Conservation (phyloP, 1,140 invertebrate species). For the Hylaeus volcanicus region DNA sequence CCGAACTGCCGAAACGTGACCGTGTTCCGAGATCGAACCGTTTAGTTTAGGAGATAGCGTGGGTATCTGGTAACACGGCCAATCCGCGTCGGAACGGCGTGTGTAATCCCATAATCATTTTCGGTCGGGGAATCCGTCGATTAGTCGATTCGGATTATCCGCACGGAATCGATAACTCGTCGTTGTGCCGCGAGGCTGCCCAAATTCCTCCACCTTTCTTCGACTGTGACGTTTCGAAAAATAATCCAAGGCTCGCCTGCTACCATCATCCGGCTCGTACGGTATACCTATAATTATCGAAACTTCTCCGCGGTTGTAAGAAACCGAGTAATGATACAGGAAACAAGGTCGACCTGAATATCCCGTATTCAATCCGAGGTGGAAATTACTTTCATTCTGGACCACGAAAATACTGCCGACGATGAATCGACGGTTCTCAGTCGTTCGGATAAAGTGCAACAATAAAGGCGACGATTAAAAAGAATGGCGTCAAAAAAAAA, state of each 20-base stretch:
- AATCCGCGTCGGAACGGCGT: neutral
- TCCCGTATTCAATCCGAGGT: neutral
- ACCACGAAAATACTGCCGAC: neutral
- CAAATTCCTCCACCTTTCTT: too few species aligned
- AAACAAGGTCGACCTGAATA: constrained; percentile 5
- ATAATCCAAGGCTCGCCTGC: too few species aligned
- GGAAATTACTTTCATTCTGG: constrained; percentile 7
- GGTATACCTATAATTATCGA: neutral
- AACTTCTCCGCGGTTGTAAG: neutral
- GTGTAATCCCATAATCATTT: constrained; percentile 34
- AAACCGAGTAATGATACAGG: neutral
- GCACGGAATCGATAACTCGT: neutral
- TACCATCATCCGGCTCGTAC: too few species aligned
- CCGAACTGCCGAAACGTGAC: constrained; percentile 29
- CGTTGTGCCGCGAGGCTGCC: neutral
- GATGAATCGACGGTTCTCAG: constrained; percentile 21
- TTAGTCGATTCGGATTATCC: constrained; percentile 1
- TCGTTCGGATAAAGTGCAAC: constrained; percentile 19
- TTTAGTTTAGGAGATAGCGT: constrained; percentile 33
- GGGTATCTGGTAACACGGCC: constrained; percentile 17
- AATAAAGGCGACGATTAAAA: constrained; percentile 36
- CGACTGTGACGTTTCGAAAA: too few species aligned
- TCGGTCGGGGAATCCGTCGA: constrained; percentile 19
- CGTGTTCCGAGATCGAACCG: constrained; percentile 24
- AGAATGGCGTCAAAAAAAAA: neutral